These are phyloP conservation scores for Adineta ricciae DNA, from an alignment of 2,888 invertebrate genomes.

Conservation along the genomic window DNA sequence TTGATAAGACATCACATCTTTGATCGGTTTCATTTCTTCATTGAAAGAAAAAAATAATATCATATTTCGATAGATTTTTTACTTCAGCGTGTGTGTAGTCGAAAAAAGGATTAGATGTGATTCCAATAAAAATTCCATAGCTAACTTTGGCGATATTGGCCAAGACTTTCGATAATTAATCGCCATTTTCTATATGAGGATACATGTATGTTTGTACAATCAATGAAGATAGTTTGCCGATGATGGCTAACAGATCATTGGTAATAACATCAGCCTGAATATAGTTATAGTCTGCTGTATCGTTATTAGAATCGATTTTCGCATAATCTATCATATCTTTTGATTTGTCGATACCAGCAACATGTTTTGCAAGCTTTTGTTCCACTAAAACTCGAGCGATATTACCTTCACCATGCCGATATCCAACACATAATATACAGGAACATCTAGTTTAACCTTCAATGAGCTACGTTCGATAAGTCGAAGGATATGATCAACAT, in stretches of 20 bases:
- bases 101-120: neutral
- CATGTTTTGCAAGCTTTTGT: neutral
- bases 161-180: neutral
- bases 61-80: neutral
- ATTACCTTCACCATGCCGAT: neutral
- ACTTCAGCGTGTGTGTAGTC: neutral
- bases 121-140: neutral
- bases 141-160: neutral
- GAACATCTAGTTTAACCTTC: neutral
- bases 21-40: neutral
- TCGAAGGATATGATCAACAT: neutral
- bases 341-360: neutral
- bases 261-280: neutral
- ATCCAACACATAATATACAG: neutral
- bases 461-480: neutral
- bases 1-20: neutral
- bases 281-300: neutral
- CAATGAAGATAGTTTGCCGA: neutral
- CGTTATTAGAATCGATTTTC: neutral
- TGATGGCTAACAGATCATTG: neutral
- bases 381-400: neutral
- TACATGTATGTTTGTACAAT: neutral
- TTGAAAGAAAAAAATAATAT: neutral
- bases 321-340: neutral
- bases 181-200: neutral